phyloP scores from a whole-genome alignment of 2,113 vertebrate genomes.

The Malurus cyaneus region DNA sequence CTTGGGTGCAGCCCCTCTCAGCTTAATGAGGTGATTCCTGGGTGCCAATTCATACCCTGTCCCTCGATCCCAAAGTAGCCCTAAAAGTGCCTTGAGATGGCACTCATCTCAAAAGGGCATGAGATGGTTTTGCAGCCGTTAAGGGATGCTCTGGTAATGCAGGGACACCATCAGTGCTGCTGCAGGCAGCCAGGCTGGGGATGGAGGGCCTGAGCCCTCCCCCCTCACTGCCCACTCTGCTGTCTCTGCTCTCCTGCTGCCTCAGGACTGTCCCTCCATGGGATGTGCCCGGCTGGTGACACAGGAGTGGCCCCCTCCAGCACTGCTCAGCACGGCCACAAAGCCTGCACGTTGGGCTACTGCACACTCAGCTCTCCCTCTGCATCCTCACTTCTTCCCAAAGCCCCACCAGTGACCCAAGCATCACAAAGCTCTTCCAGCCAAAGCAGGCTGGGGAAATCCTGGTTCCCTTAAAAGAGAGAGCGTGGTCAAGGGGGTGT shows the following conservation, averaged over 20 bases:
- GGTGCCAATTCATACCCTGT: accelerated
- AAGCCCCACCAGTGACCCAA: accelerated
- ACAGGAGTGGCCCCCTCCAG: not conserved
- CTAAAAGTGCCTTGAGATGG: not conserved
- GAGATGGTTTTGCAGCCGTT: accelerated
- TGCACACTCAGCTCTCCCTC: not conserved
- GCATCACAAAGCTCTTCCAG: not conserved
- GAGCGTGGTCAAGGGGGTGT: accelerated
- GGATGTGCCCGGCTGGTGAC: not conserved
- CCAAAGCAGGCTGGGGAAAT: not conserved
- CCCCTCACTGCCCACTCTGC: not conserved
- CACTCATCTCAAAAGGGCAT: too few species aligned
- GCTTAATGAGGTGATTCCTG: not conserved
- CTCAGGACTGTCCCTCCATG: not conserved
- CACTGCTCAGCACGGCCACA: accelerated
- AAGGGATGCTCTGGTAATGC: not conserved
- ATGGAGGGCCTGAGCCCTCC: not conserved
- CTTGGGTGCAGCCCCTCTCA: not conserved
- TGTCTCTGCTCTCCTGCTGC: not conserved
- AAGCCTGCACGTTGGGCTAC: accelerated
- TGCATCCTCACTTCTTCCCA: not conserved
- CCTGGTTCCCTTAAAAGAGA: accelerated
- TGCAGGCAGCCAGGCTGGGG: not conserved
- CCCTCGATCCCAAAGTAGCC: not conserved
- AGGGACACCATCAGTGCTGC: accelerated